These are phyloP conservation scores for Paragorgia papillata DNA, from an alignment of 92 coral and sea anemone genomes.

Conservation along the genomic window DNA sequence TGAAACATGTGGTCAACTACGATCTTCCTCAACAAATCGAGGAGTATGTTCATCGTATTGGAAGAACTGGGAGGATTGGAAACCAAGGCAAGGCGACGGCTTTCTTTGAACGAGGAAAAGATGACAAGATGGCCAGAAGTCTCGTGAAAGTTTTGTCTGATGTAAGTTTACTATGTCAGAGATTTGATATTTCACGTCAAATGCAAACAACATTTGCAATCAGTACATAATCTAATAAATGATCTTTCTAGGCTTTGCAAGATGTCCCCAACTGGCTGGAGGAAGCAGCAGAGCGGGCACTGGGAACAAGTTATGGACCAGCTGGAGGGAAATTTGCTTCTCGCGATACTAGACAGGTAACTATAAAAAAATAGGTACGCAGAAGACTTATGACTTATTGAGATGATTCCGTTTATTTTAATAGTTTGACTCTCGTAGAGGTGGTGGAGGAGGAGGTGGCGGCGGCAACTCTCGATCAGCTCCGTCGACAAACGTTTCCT, in stretches of 20 bases:
- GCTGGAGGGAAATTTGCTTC: slow-evolving; percentile 92
- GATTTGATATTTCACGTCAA: background rate
- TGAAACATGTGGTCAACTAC: slow-evolving; percentile 87
- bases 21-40: slow-evolving; percentile 84
- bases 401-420: background rate
- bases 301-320: slow-evolving; percentile 93
- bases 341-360: slow-evolving; percentile 88
- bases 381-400: background rate
- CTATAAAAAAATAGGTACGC: too few species aligned
- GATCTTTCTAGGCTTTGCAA: slow-evolving; percentile 92
- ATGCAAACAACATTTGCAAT: background rate
- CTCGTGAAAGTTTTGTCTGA: slow-evolving; percentile 91
- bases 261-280: slow-evolving; percentile 92
- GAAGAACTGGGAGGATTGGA: slow-evolving; percentile 95
- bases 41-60: slow-evolving; percentile 89
- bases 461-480: slow-evolving; percentile 4
- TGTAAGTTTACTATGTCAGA: slow-evolving; percentile 61
- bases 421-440: slow-evolving; percentile 21
- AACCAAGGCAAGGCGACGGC: slow-evolving; percentile 83
- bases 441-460: slow-evolving; percentile 5
- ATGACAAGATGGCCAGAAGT: slow-evolving; percentile 84
- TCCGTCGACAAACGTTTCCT: slow-evolving; percentile 27
- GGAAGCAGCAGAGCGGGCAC: slow-evolving; percentile 83
- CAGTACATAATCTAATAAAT: background rate
- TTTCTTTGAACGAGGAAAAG: slow-evolving; percentile 78